Base-by-base conservation (phyloP, 2,888 invertebrate species). In the Phengaris arion region DNA sequence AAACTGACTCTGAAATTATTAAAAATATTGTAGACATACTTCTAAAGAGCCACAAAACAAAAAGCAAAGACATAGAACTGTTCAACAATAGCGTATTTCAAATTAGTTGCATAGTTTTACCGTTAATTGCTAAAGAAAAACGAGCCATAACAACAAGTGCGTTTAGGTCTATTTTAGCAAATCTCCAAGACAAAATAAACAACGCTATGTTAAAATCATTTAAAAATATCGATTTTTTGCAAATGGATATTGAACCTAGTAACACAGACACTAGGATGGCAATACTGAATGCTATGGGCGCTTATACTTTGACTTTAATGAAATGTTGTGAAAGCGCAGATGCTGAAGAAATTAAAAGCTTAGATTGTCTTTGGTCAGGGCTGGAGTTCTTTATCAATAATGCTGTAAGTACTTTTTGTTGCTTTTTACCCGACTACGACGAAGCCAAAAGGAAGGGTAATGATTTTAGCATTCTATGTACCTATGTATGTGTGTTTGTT, bases 171-270 rank as follows among this genome's bases (percentile, higher is more conserved):
- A 90, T 92, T 76, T 82, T 93, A 79, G 89, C 92, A 0, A 87
- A 90, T 77, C 78, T 92, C 78, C 93, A 93, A 84, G 93, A 93
- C 76, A 89, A 90, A 80, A 78, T 93, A 70, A 89, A 92, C 76
- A 85, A 84, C 74, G 81, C 84, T 0, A 82, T 93, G 79, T 79
- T 93, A 9, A 84, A 91, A 74, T 86, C 88, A 0, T 91, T 93
- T 74, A 89, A 87, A 84, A 88, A 84, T 75, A 86, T 92, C 0
- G 84, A 91, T 82, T 93, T 93, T 81, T 78, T 74, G 22, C 80
- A 81, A 77, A 77, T 79, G 51, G 57, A 64, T 3, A 76, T 79
- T 46, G 79, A 80, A 4, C 69, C 80, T 83, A 83, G 84, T 79
- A 88, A 87, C 82, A 82, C 81, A 76, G 89, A 89, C 2, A 87